These are phyloP conservation scores for Chaenocephalus aceratus DNA, from an alignment of 2,113 vertebrate genomes.

Conservation along the genomic window DNA sequence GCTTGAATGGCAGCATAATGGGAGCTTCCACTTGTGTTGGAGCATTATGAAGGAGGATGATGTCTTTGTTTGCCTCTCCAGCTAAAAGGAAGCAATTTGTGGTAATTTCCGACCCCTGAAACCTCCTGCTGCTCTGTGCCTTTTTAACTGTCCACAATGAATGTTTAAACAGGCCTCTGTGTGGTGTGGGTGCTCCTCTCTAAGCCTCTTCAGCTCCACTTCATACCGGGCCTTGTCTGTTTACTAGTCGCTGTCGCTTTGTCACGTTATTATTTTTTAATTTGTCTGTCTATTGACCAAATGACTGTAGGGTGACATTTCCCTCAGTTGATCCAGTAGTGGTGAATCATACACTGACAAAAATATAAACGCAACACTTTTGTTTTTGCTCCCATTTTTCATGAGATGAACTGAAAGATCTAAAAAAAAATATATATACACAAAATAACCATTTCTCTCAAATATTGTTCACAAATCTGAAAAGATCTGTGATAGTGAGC, in stretches of 20 bases:
- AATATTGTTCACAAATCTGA: too few relatives aligned
- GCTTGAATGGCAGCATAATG: slow-evolving; percentile 45
- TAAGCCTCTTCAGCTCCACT: slow-evolving; percentile 69
- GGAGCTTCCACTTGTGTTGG: slow-evolving; percentile 39
- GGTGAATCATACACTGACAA: slow-evolving; percentile 8
- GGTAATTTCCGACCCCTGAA: slow-evolving; percentile 65
- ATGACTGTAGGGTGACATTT: slow-evolving; percentile 16
- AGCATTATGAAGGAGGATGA: slow-evolving; percentile 41
- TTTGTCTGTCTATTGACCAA: slow-evolving; percentile 49
- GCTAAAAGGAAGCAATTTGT: slow-evolving; percentile 74
- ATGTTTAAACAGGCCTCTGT: slow-evolving; percentile 73
- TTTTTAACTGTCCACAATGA: slow-evolving; percentile 74
- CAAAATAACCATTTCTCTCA: too few relatives aligned
- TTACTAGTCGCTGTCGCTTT: slow-evolving; percentile 36
- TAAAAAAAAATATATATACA: too few relatives aligned
- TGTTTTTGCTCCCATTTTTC: too few relatives aligned
- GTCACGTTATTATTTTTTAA: slow-evolving; percentile 58
- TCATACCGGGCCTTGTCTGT: slow-evolving; percentile 49
- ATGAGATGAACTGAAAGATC: too few relatives aligned
- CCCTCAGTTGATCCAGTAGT: slow-evolving; percentile 25
- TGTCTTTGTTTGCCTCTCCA: slow-evolving; percentile 71
- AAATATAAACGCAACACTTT: too few relatives aligned
- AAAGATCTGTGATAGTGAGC: too few relatives aligned
- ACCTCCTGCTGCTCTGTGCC: slow-evolving; percentile 50
- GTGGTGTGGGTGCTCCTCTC: slow-evolving; percentile 60